phyloP scores from a whole-genome alignment of 2,888 invertebrate species.

The Neelides folsomi region DNA sequence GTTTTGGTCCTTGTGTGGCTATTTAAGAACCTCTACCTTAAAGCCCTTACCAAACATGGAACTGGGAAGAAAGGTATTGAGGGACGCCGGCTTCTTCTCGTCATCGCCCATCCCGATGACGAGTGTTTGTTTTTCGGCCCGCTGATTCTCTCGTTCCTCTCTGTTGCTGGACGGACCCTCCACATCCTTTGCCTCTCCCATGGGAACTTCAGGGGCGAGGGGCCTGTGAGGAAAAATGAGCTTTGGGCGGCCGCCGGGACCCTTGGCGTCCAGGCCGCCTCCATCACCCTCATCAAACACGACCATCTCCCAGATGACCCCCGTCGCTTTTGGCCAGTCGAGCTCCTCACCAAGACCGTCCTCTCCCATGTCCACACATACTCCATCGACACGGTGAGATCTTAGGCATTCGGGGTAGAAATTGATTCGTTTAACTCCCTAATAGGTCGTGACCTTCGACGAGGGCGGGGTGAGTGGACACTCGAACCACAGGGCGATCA shows the following conservation, averaged over 20 bases:
- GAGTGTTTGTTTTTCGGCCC: conserved; percentile 99
- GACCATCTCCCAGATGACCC: conserved; percentile 57
- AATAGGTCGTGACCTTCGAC: conserved; percentile 75
- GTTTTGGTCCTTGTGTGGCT: too few species aligned
- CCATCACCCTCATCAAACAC: conserved; percentile 52
- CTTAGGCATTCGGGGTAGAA: neutral
- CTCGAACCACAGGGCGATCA: conserved; percentile 76
- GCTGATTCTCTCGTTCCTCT: conserved; percentile 54
- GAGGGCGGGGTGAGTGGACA: conserved; percentile 84
- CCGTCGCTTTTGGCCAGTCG: conserved; percentile 58
- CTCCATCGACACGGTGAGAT: conserved; percentile 54
- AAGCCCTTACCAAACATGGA: too few species aligned
- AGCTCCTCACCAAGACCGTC: conserved; percentile 50
- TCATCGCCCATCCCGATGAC: conserved; percentile 90
- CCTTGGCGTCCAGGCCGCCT: conserved; percentile 63
- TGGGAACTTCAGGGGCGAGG: conserved; percentile 60
- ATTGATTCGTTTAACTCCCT: neutral
- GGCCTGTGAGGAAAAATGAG: conserved; percentile 56
- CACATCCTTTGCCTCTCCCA: conserved; percentile 72
- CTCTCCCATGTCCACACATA: conserved; percentile 55
- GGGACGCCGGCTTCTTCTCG: conserved; percentile 56
- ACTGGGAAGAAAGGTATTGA: too few species aligned
- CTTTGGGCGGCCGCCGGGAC: conserved; percentile 64
- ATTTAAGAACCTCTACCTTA: too few species aligned
- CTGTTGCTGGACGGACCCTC: conserved; percentile 52